These are phyloP conservation scores for Thysanoteuthis rhombus DNA, from an alignment of 2,888 invertebrate species.

Conservation along the genomic window DNA sequence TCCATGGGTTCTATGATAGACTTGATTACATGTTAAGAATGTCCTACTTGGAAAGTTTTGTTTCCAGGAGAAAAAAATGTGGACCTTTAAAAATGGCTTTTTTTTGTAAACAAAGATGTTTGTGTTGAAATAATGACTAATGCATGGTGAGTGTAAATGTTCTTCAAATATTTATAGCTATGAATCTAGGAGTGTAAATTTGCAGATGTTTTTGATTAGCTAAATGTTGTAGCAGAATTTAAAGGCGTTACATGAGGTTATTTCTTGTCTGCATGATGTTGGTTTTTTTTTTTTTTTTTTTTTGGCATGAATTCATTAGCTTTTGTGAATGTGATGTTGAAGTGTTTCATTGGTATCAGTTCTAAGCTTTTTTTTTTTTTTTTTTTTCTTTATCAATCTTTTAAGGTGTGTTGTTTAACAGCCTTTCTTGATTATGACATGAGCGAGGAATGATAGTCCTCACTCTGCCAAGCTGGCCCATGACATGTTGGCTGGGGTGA, in stretches of 20 bases:
- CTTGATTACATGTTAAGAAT: neutral
- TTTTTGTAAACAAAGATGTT: neutral
- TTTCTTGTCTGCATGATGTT: too few species aligned
- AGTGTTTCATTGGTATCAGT: neutral
- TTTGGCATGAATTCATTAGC: neutral
- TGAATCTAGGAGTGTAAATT: neutral
- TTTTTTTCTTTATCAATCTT: too few species aligned
- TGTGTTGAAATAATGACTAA: neutral
- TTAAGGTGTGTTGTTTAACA: too few species aligned
- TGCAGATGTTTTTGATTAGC: neutral
- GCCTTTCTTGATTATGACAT: too few species aligned
- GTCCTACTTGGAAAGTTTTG: neutral
- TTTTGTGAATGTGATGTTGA: neutral
- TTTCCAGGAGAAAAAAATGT: neutral
- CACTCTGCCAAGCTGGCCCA: too few species aligned
- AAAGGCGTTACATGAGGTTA: neutral
- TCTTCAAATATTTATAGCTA: neutral
- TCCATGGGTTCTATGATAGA: neutral
- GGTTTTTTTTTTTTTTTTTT: neutral
- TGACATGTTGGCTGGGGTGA: too few species aligned
- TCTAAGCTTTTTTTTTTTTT: neutral
- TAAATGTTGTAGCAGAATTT: neutral
- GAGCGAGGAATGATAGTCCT: too few species aligned
- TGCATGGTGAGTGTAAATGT: neutral
- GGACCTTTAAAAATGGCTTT: neutral